Base-by-base conservation (phyloP, 2,888 invertebrate genomes). In the Portevinia maculata region DNA sequence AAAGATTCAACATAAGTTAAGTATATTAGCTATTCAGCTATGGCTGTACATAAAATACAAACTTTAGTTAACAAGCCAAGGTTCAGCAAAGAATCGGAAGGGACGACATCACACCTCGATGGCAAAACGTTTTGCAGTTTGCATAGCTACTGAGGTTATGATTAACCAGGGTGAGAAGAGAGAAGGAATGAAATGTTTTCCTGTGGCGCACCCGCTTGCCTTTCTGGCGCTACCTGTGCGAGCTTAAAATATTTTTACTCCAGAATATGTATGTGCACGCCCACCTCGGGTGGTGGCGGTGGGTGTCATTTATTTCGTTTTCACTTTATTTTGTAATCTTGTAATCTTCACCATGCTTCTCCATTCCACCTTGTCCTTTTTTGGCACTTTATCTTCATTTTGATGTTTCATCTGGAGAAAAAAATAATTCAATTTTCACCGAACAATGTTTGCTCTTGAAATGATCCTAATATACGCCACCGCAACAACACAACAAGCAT, bases 131-230 rank as follows among this genome's bases (percentile, higher is more conserved):
- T 64, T 46, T 44, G 9, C 32, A 53, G 60, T 57, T 75, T 64
- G 75, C 69, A 75, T 75, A 64, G 69, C 75, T 74, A 55, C 67
- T 67, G 60, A 50, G 69, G 67, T 79, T 79, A 69, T 74, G 79
- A 79, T 75, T 79, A 79, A 70, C 75, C 62, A 79, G 67, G 53
- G 50, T 24, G 55, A 60, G 60, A 69, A 55, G 79, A 75, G 55
- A 60, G 60, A 69, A 55, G 79, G 75, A 62, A 70, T 75, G 69
- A 75, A 70, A 69, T 70, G 55, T 55, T 74, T 59, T 34, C 57
- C 5, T 59, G 48, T 50, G 3, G n/a, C 24, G 44, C 32, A 34
- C 6, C 19, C 53, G 9, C 7, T 30, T 30, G 19, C 39, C 24
- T 13, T 11, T 17, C 17, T 19, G 1, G 9, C 8, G 19, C 5